Percentiles rank a stretch among this genome's conserved stretches.
Conservation (phyloP, 1,140 invertebrate species). For the Chrysoperla carnea region DNA sequence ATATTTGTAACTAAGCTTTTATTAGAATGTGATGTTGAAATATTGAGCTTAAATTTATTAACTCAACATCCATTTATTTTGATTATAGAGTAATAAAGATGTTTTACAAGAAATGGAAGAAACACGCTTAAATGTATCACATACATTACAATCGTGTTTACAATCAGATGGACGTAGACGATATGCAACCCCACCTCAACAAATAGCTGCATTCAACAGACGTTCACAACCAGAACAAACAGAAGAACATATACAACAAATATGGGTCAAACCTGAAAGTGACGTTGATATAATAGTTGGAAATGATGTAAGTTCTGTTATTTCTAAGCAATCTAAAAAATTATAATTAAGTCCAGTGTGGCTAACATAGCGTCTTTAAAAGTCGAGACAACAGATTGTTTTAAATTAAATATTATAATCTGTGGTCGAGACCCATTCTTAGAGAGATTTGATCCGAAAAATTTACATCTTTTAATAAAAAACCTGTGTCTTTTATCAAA, state of each 20-base stretch:
- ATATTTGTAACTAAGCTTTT: background rate
- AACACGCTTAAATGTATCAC: constrained; percentile 59
- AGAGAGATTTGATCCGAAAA: too few relatives aligned
- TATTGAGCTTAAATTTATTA: too few relatives aligned
- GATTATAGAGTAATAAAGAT: constrained; percentile 33
- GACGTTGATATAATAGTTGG: constrained; percentile 43
- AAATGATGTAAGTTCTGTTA: constrained; percentile 28
- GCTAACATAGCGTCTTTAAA: too few relatives aligned
- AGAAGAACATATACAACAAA: constrained; percentile 23
- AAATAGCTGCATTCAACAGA: constrained; percentile 71
- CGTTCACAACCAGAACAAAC: constrained; percentile 47
- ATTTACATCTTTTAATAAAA: too few relatives aligned
- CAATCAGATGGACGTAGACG: constrained; percentile 61
- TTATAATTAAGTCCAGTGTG: background rate
- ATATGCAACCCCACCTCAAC: constrained; percentile 71
- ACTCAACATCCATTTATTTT: constrained; percentile 4
- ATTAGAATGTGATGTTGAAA: too few relatives aligned
- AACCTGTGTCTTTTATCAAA: too few relatives aligned
- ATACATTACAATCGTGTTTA: constrained; percentile 67
- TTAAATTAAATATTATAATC: too few relatives aligned
- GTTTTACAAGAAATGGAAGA: constrained; percentile 62
- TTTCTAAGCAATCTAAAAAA: background rate
- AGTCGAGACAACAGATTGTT: too few relatives aligned
- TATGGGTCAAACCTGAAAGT: constrained; percentile 40
- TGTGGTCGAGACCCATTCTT: too few relatives aligned